Evolutionary conservation across 2,797 vertebrate species (phyloP), one percentile per base, ranked within the genome.

Genomic region (Merluccius polli): DNA sequence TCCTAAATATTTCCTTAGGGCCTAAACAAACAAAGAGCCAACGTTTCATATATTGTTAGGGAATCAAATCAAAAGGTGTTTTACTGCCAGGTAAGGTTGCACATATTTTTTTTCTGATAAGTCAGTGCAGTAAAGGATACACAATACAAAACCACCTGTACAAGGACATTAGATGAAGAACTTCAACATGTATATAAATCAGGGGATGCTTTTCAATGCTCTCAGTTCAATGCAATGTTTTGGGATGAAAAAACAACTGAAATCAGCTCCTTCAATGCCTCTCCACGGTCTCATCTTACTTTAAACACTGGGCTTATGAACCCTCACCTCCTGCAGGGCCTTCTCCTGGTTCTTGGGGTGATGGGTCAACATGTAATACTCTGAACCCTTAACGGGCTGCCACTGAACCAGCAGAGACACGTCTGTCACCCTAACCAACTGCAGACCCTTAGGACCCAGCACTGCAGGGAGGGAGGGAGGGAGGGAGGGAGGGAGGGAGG

Each of bases 351-450:
- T 91, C 84, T 92, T 82, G 0, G 94, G 95, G 79, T 95, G 91
- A 88, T 95, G 95, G 74, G 88, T 94, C 77, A 98, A 84, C 72
- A 95, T 72, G 76, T 97, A 96, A 87, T 95, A 90, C 78, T 97
- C 93, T 30, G 94, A 93, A 35, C 94, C 90, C 3, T 31, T 78
- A 75, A 93, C 83, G 0, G 88, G 87, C 79, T 95, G 93, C 96
- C 96, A 98, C 79, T 94, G 91, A 70, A 97, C 92, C 85, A 93
- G 82, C 77, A 97, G 87, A 21, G 95, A 96, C 16, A 89, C 84
- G 70, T 96, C 96, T 0, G 94, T 94, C 82, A 91, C 87, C 75
- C 79, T 89, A 82, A 97, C 87, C 73, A 98, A 79, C 77, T 79
- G 92, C 31, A 95, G 83, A 70, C 91, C 94, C 84, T 95, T 91